A percentile compares a stretch with the other conserved stretches of the same genome.
phyloP scores from a whole-genome alignment of 2,888 invertebrate species.

The Sinopyrophorus schimmeli region DNA sequence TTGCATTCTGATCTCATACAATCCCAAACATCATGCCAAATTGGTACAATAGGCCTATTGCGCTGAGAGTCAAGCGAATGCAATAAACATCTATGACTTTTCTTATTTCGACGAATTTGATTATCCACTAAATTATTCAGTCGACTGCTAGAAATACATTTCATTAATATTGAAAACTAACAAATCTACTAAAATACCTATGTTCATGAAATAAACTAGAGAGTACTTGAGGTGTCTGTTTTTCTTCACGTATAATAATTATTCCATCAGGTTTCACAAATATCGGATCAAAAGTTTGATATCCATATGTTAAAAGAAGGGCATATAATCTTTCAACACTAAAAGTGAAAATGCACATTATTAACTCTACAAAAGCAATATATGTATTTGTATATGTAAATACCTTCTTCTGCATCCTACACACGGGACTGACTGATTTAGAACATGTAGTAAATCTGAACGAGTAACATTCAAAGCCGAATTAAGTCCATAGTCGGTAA shows the following conservation, averaged over 20 bases:
- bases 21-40: constrained; percentile 85
- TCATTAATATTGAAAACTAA: constrained; percentile 6
- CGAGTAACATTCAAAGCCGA: constrained; percentile 81
- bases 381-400: neutral
- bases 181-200: constrained; percentile 68
- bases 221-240: constrained; percentile 78
- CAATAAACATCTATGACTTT: constrained; percentile 84
- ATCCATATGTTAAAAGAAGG: constrained; percentile 81
- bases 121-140: constrained; percentile 77
- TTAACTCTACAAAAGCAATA: neutral
- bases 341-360: constrained; percentile 43
- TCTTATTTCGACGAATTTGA: constrained; percentile 82
- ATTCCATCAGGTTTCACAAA: constrained; percentile 75
- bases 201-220: constrained; percentile 86
- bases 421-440: constrained; percentile 91
- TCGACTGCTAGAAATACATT: constrained; percentile 62
- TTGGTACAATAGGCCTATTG: constrained; percentile 69
- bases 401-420: constrained; percentile 92
- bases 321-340: constrained; percentile 89
- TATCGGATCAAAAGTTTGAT: constrained; percentile 86
- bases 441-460: constrained; percentile 78
- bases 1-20: constrained; percentile 79
- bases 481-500: constrained; percentile 77
- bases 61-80: constrained; percentile 89
- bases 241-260: constrained; percentile 79